Base-by-base conservation (phyloP, 2,888 invertebrate species). In the Leptodirus hochenwartii region DNA sequence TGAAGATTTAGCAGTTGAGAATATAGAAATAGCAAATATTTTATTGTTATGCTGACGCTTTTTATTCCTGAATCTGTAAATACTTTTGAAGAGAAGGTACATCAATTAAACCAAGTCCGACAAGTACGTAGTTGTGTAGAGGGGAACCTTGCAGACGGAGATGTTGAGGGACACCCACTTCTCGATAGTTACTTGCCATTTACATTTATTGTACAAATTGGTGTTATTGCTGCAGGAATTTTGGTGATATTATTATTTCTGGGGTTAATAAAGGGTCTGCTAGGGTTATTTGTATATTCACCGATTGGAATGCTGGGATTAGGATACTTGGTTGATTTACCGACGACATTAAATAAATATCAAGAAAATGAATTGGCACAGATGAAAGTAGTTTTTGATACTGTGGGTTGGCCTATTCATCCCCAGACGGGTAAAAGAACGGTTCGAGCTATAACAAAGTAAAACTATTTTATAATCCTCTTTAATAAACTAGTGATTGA, bases 361-460 rank as follows among this genome's bases (percentile, higher is more conserved):
- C 46, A 47, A 30, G 54, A 54, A 32, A 34, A 37, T n/a, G 47
- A 51, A 34, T 36, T 55, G 15, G 34, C 31, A 11, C 43, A 46
- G 17, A 43, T 42, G 27, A 43, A 44, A n/a, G 46, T 53, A 0
- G 38, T 46, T 4, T 51, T 47, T 31, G 49, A 54, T 35, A 37
- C 43, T 6, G 42, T 42, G 1, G 53, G 51, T 2, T 45, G 44
- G 34, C 51, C 51, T 3, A 44, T 55, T 17, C 53, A 54, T 41
- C 54, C 55, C 1, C 47, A 50, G 23, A 51, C 51, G n/a, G 43
- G 46, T 8, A 39, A 39, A 35, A 46, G 47, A 26, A 54, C 53
- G 9, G 58, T 61, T 14, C 43, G 58, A 35, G 40, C 47, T 10
- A 32, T 56, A 12, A 42, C 52, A 15, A 45, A 41, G 54, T 54